These are phyloP conservation scores for Protobothrops mucrosquamatus DNA, from an alignment of 2,113 vertebrate genomes.

Conservation along the genomic window DNA sequence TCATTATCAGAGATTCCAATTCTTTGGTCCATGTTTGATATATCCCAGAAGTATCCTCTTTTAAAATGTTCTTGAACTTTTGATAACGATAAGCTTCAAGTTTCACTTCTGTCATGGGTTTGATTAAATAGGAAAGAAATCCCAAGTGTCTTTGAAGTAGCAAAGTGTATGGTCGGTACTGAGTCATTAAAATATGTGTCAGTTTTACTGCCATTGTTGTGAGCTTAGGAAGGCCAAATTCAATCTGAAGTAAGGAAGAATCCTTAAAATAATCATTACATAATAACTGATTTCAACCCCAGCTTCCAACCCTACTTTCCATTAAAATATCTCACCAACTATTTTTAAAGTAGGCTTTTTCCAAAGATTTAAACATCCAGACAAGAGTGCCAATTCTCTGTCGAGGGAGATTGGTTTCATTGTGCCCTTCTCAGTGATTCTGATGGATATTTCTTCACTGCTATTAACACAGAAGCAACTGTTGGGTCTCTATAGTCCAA, in stretches of 20 bases:
- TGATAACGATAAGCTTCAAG: background rate
- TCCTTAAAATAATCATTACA: background rate
- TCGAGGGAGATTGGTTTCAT: background rate
- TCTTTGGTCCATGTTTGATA: background rate
- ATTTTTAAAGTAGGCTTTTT: background rate
- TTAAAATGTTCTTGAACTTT: background rate
- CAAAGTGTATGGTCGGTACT: background rate
- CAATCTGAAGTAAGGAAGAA: background rate
- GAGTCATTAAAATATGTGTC: background rate
- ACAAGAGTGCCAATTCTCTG: background rate
- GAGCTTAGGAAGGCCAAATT: background rate
- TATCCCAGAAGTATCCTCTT: background rate
- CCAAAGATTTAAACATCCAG: background rate
- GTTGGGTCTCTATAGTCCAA: background rate
- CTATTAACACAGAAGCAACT: background rate
- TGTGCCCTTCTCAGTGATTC: background rate
- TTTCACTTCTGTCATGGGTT: background rate
- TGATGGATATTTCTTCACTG: background rate
- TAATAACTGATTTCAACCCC: background rate
- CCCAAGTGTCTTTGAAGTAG: background rate
- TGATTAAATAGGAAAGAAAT: background rate
- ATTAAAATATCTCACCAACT: background rate
- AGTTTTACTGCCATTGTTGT: background rate
- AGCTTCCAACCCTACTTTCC: background rate
- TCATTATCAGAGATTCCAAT: background rate